Conservation (phyloP, 2,888 invertebrate species). For the Cosmorhoe ocellata region DNA sequence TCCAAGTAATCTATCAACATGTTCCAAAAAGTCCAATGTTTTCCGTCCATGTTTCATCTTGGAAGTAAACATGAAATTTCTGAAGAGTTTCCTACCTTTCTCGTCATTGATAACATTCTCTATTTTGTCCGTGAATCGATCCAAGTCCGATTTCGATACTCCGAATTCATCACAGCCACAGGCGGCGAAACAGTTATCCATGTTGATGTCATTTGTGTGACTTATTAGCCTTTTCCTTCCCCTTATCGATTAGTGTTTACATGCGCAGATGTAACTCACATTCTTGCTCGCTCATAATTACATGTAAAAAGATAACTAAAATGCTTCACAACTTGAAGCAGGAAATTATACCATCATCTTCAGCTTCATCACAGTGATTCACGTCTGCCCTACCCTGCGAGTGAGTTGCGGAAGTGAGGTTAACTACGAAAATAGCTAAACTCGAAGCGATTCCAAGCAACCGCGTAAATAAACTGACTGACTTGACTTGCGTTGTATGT, state of each 20-base stretch:
- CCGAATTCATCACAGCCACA: constrained; percentile 73
- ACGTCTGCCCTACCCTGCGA: constrained; percentile 42
- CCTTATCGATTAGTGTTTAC: constrained; percentile 58
- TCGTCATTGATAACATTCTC: constrained; percentile 77
- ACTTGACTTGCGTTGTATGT: constrained; percentile 26
- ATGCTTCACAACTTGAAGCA: too few species aligned
- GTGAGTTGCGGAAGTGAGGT: constrained; percentile 62
- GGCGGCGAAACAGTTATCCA: constrained; percentile 76
- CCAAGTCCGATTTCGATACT: constrained; percentile 73
- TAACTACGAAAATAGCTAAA: constrained; percentile 71
- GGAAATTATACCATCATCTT: constrained; percentile 1
- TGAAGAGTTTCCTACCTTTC: constrained; percentile 70
- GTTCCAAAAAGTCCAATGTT: constrained; percentile 70
- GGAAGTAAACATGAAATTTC: constrained; percentile 72
- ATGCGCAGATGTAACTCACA: constrained; percentile 21
- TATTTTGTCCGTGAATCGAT: constrained; percentile 76
- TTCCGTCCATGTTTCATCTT: constrained; percentile 66
- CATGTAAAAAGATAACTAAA: background rate
- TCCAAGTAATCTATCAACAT: constrained; percentile 60
- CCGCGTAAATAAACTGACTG: constrained; percentile 64
- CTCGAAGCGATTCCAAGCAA: constrained; percentile 49
- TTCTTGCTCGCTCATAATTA: constrained; percentile 4
- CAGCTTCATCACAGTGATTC: constrained; percentile 55
- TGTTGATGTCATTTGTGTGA: constrained; percentile 56
- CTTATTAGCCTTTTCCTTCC: constrained; percentile 47